These are phyloP conservation scores for Proales similis DNA, from an alignment of 1,140 invertebrate species.

Conservation along the genomic window DNA sequence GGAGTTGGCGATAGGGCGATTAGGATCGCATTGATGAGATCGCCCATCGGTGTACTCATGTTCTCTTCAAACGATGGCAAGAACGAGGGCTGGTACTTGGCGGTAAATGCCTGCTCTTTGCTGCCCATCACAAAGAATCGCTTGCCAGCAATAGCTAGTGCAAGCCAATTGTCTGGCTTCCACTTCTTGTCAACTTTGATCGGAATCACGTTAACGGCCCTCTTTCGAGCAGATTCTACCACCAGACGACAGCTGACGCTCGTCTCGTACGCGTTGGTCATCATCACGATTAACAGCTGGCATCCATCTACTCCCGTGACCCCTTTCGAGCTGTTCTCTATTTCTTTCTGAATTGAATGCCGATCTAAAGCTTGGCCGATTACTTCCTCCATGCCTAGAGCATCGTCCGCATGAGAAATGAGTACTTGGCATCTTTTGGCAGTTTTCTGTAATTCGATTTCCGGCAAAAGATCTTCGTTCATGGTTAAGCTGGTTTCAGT, in stretches of 20 bases:
- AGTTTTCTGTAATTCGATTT: not conserved
- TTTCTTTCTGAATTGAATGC: not conserved
- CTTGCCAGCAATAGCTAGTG: slow-evolving; percentile 6
- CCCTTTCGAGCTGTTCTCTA: not conserved
- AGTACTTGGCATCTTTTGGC: not conserved
- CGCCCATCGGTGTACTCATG: not conserved
- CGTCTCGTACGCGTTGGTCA: slow-evolving; percentile 22
- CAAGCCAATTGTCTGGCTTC: slow-evolving; percentile 29
- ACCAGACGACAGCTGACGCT: slow-evolving; percentile 1
- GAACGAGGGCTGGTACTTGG: slow-evolving; percentile 6
- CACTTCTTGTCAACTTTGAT: not conserved
- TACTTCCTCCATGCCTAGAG: not conserved
- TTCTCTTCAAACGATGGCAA: no score
- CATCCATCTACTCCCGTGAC: not conserved
- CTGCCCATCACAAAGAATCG: slow-evolving; percentile 9
- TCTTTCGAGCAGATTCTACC: slow-evolving; percentile 11
- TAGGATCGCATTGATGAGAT: slow-evolving; percentile 1
- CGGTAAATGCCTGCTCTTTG: not conserved
- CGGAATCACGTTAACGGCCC: slow-evolving; percentile 8
- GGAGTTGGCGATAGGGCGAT: not conserved
- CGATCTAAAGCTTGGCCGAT: not conserved
- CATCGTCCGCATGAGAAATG: not conserved
- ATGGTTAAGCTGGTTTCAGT: not conserved
- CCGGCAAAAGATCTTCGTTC: not conserved
- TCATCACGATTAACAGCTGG: slow-evolving; percentile 5